Evolutionary conservation across 2,888 invertebrate species (phyloP).

Genomic region (Agriopis leucophaearia): DNA sequence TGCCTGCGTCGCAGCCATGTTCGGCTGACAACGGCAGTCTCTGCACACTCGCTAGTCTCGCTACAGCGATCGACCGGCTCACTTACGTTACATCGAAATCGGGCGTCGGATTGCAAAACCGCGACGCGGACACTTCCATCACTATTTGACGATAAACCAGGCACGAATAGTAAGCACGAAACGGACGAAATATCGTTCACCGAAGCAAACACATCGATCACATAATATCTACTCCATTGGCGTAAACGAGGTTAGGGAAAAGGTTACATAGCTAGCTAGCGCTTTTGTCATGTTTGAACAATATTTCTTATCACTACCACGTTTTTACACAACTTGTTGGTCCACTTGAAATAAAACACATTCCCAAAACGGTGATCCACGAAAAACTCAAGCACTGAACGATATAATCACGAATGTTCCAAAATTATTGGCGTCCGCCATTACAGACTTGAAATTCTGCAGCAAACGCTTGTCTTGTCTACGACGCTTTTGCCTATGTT

Average conservation of each 20-base stretch:
- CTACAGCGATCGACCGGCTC: constrained; percentile 86
- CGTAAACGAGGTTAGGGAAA: constrained; percentile 92
- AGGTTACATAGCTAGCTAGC: constrained; percentile 88
- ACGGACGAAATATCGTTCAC: constrained; percentile 88
- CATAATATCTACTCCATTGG: constrained; percentile 90
- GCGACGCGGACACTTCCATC: constrained; percentile 86
- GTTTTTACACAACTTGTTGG: constrained; percentile 71
- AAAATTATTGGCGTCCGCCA: constrained; percentile 87
- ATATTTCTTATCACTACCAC: constrained; percentile 84
- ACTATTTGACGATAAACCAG: constrained; percentile 78
- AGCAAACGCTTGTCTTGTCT: constrained; percentile 80
- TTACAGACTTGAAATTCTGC: constrained; percentile 84
- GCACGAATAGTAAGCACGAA: constrained; percentile 79
- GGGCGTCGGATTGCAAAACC: constrained; percentile 84
- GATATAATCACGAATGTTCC: constrained; percentile 85
- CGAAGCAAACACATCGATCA: constrained; percentile 91
- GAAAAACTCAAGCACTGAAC: constrained; percentile 79
- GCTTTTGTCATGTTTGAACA: constrained; percentile 85
- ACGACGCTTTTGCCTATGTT: constrained; percentile 84
- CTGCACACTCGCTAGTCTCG: constrained; percentile 89
- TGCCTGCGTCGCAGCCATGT: constrained; percentile 95
- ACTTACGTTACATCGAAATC: constrained; percentile 87
- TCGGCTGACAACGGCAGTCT: constrained; percentile 86
- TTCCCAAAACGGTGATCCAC: constrained; percentile 68
- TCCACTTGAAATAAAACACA: constrained; percentile 76